These are phyloP conservation scores for Thelaira solivaga DNA, from an alignment of 2,888 invertebrate genomes.

Conservation along the genomic window DNA sequence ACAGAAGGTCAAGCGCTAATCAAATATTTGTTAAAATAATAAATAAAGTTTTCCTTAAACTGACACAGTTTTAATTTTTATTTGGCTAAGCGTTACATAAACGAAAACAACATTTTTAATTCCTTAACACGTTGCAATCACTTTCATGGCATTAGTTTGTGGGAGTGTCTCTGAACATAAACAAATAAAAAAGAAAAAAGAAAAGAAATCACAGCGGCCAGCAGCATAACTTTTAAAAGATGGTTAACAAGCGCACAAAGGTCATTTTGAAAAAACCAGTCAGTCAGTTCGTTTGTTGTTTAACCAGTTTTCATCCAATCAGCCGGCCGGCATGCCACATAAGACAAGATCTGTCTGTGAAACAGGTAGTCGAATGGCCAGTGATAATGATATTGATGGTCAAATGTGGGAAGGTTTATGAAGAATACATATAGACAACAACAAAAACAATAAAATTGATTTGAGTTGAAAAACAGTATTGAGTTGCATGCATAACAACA, in stretches of 20 bases:
- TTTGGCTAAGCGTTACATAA: too few relatives aligned
- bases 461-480: too few relatives aligned
- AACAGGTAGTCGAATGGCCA: constrained; percentile 48
- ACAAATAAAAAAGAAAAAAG: constrained; percentile 8
- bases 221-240: constrained; percentile 27
- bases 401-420: constrained; percentile 43
- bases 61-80: too few relatives aligned
- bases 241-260: constrained; percentile 47
- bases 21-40: too few relatives aligned
- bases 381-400: neutral
- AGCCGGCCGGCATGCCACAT: neutral
- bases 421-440: neutral
- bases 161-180: constrained; percentile 32
- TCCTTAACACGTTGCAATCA: neutral
- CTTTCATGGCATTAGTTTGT: neutral
- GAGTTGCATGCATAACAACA: too few relatives aligned
- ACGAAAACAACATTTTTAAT: too few relatives aligned
- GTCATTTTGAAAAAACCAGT: constrained; percentile 43
- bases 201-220: constrained; percentile 21
- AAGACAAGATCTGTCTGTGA: constrained; percentile 31
- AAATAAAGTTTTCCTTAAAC: too few relatives aligned
- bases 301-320: constrained; percentile 64
- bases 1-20: too few relatives aligned
- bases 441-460: neutral
- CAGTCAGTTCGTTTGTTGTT: too few relatives aligned